A percentile compares a stretch with the other conserved stretches of the same genome.
Evolutionary conservation across 2,888 invertebrate species (phyloP).

Genomic region (Euzophera pinguis): DNA sequence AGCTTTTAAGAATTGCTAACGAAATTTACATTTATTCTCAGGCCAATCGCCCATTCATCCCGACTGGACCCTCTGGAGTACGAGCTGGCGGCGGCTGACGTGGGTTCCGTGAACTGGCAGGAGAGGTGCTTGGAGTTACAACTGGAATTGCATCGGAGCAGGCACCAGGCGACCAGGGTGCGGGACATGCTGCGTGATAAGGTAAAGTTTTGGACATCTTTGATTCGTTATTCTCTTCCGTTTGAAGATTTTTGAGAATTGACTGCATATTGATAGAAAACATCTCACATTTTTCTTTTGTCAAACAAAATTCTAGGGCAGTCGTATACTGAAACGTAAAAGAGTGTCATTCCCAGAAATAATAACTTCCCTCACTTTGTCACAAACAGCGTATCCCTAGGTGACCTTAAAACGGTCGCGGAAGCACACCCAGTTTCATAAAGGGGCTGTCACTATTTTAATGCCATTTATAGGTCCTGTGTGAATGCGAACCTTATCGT

Average conservation of each 20-base stretch:
- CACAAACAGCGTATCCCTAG: background rate
- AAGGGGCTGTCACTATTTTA: background rate
- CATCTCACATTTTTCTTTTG: too few relatives aligned
- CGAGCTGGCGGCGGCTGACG: conserved; percentile 57
- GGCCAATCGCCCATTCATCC: conserved; percentile 64
- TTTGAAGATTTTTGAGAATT: too few relatives aligned
- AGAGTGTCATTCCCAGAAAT: background rate
- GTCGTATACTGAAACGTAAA: too few relatives aligned
- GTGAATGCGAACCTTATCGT: too few relatives aligned
- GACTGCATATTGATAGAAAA: too few relatives aligned
- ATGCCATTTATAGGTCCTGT: background rate
- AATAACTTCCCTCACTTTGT: background rate
- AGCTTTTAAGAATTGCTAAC: background rate
- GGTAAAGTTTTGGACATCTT: too few relatives aligned
- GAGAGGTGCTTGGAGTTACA: conserved; percentile 92
- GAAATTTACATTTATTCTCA: conserved; percentile 23
- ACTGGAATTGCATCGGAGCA: conserved; percentile 90
- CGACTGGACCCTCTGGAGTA: conserved; percentile 67
- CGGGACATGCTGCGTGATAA: conserved; percentile 94
- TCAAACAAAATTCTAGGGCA: too few relatives aligned
- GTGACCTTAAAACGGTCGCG: background rate
- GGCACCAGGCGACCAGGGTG: conserved; percentile 92
- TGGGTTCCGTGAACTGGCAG: conserved; percentile 89
- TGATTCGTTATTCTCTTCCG: too few relatives aligned
- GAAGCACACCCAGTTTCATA: background rate